phyloP scores from a whole-genome alignment of 2,888 invertebrate genomes.

The Taphrorychus bicolor region DNA sequence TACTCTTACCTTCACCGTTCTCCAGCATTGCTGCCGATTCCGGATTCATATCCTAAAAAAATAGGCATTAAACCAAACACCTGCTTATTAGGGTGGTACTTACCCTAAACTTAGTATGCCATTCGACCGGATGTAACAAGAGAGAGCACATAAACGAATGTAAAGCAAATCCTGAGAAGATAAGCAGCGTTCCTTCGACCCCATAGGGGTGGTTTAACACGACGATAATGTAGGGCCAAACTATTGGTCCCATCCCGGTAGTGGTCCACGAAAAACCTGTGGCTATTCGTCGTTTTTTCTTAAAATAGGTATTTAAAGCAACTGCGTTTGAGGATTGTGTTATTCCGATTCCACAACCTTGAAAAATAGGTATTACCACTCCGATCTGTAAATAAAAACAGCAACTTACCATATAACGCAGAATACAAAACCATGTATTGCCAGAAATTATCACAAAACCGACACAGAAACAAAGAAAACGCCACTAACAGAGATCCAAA shows the following conservation, averaged over 20 bases:
- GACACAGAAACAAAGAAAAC: slow-evolving; percentile 66
- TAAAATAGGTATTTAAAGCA: slow-evolving; percentile 78
- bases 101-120: slow-evolving; percentile 67
- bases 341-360: slow-evolving; percentile 71
- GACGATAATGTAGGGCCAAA: slow-evolving; percentile 76
- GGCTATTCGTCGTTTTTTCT: slow-evolving; percentile 71
- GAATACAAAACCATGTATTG: slow-evolving; percentile 71
- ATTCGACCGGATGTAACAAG: slow-evolving; percentile 76
- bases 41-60: slow-evolving; percentile 31
- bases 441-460: slow-evolving; percentile 69
- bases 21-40: slow-evolving; percentile 37
- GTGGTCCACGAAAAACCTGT: slow-evolving; percentile 76
- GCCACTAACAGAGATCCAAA: slow-evolving; percentile 68
- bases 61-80: too few relatives aligned
- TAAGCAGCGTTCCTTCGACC: slow-evolving; percentile 70
- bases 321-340: slow-evolving; percentile 73
- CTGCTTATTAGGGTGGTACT: too few relatives aligned
- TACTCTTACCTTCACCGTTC: slow-evolving; percentile 18
- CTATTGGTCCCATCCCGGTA: slow-evolving; percentile 75
- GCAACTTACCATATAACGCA: slow-evolving; percentile 69
- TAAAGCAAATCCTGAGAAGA: slow-evolving; percentile 71
- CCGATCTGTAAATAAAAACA: too few relatives aligned
- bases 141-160: slow-evolving; percentile 73
- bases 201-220: slow-evolving; percentile 68
- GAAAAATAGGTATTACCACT: slow-evolving; percentile 48